Evolutionary conservation across 1,140 invertebrate species (phyloP).

Genomic region (Notospermus geniculatus): DNA sequence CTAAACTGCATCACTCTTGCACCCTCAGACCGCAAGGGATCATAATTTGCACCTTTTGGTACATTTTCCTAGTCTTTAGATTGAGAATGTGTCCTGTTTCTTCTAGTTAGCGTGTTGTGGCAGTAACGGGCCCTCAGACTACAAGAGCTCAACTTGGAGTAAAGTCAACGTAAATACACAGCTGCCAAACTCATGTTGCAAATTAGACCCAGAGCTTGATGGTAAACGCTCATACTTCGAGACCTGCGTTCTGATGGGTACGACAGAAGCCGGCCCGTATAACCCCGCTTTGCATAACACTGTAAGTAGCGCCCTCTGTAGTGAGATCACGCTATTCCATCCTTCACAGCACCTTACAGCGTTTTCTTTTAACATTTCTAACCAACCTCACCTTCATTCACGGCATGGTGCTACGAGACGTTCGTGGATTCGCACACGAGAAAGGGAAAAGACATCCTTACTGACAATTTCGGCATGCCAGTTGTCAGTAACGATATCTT

Average conservation of each 20-base stretch:
- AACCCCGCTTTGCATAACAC: not conserved
- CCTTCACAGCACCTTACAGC: too few relatives aligned
- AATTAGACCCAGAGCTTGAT: conserved; percentile 1
- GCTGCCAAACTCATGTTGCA: not conserved
- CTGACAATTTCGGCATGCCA: too few relatives aligned
- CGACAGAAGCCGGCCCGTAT: not conserved
- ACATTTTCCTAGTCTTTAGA: not conserved
- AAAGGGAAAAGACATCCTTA: too few relatives aligned
- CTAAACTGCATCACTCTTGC: too few relatives aligned
- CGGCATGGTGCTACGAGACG: too few relatives aligned
- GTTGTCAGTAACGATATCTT: too few relatives aligned
- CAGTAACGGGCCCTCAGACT: not conserved
- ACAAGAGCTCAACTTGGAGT: conserved; percentile 1
- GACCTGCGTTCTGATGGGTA: not conserved
- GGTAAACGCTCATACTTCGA: not conserved
- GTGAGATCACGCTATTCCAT: too few relatives aligned
- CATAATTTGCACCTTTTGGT: not conserved
- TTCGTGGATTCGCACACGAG: too few relatives aligned
- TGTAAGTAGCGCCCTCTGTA: not conserved
- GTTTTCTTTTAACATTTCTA: too few relatives aligned
- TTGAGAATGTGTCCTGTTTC: too few relatives aligned
- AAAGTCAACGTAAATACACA: conserved; percentile 6
- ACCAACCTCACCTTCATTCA: too few relatives aligned
- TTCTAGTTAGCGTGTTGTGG: conserved; percentile 15
- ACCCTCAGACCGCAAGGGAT: too few relatives aligned